Conservation (phyloP, 2,888 invertebrate species). For the Busseola fusca region DNA sequence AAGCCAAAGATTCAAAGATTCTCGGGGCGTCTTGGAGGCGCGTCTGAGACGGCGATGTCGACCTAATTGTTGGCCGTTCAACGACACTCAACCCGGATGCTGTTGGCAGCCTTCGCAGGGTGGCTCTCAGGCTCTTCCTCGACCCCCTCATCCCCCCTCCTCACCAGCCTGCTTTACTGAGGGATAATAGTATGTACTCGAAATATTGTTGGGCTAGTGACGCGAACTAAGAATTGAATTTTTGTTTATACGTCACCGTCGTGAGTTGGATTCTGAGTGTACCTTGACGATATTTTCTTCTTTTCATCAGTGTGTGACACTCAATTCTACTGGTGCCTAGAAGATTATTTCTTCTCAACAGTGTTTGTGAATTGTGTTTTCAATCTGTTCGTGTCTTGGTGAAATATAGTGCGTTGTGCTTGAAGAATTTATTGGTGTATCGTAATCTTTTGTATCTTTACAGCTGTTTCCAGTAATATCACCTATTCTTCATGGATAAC, state of each 20-base stretch:
- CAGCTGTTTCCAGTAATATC: neutral
- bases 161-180: slow-evolving; percentile 61
- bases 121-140: slow-evolving; percentile 61
- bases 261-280: neutral
- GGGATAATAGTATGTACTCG: slow-evolving; percentile 69
- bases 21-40: slow-evolving; percentile 66
- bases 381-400: neutral
- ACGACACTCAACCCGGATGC: slow-evolving; percentile 83
- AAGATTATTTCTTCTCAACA: neutral
- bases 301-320: slow-evolving; percentile 5
- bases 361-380: slow-evolving; percentile 12
- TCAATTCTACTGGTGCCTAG: neutral
- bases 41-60: slow-evolving; percentile 75
- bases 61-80: slow-evolving; percentile 85
- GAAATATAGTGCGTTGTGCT: slow-evolving; percentile 1
- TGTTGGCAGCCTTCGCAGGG: slow-evolving; percentile 73
- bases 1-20: slow-evolving; percentile 70
- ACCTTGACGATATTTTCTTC: neutral
- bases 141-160: slow-evolving; percentile 46
- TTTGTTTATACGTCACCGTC: slow-evolving; percentile 21
- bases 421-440: slow-evolving; percentile 8
- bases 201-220: slow-evolving; percentile 53
- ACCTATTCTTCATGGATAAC: neutral
- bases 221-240: slow-evolving; percentile 32
- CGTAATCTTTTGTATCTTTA: neutral